Evolutionary conservation across 2,797 vertebrate species (phyloP), one percentile per base, ranked within the genome.

Genomic region (Siniperca obscura): DNA sequence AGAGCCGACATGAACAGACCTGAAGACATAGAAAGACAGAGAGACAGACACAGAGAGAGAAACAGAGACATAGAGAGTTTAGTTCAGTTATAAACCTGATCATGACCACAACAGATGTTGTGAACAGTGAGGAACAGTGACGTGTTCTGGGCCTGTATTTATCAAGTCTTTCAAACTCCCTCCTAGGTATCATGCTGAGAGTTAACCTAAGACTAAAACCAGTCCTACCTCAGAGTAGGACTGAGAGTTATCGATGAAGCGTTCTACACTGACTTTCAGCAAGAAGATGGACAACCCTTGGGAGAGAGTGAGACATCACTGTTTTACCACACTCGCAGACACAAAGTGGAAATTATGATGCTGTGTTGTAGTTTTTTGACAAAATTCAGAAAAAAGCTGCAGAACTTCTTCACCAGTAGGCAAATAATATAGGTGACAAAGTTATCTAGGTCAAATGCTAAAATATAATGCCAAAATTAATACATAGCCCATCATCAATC

Each of bases 1-100:
- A 99, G 94, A 73, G 96, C 94, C 0, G 98, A 99, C 98, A 99
- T 99, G 87, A 99, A 96, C 93, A 99, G 94, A 89, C 98, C 98
- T 99, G 90, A 2, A 77, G 0, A 88, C 4, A 86, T 7, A 82
- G 19, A 73, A 30, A 64, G 17, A 70, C 14, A 70, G 21, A 36
- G 6, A n/a, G 22, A 67, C 44, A 27, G 52, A n/a, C 52, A 65
- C 7, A 22, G 27, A 66, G 3, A 56, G 17, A 5, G 38, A 40
- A 10, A 56, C 30, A 74, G 42, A 74, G 48, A 66, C n/a, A 30
- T 0, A 17, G 66, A 19, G 59, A 75, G 0, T 74, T 74, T 13
- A 70, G 22, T 64, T 76, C 11, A 56, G 69, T 34, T 64, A n/a
- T 60, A 44, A 38, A 44, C 14, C 34, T 17, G 53, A 81, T 59